Evolutionary conservation across 2,113 vertebrate species (phyloP).

Genomic region (Myrmecobius fasciatus): DNA sequence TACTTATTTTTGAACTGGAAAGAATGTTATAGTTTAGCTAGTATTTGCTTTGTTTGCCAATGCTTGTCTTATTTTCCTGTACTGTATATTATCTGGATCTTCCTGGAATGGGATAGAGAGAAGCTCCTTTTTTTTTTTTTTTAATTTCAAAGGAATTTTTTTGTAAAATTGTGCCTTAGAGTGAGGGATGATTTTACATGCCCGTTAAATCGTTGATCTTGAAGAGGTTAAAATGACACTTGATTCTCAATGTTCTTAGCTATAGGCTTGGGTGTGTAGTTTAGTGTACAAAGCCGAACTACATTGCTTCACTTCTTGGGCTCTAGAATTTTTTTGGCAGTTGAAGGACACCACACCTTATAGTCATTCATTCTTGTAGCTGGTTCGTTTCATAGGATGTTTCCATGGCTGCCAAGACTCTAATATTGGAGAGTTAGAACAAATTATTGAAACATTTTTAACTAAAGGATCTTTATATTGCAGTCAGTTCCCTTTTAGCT

Average conservation of each 20-base stretch:
- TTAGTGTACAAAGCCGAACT: constrained; percentile 63
- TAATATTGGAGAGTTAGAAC: not conserved
- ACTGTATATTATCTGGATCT: not conserved
- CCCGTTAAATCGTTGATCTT: not conserved
- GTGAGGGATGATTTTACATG: not conserved
- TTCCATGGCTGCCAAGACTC: constrained; percentile 74
- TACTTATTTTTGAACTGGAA: not conserved
- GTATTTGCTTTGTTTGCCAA: not conserved
- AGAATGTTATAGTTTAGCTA: not conserved
- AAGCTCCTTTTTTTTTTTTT: not conserved
- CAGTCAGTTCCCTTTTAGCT: not conserved
- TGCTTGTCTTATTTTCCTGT: not conserved
- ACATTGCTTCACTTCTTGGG: constrained; percentile 71
- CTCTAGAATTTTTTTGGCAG: constrained; percentile 66
- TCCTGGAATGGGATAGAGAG: not conserved
- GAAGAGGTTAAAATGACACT: not conserved
- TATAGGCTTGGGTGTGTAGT: constrained; percentile 45
- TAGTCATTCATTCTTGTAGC: constrained; percentile 64
- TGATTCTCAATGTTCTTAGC: constrained; percentile 50
- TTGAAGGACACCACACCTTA: constrained; percentile 78
- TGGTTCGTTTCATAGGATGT: constrained; percentile 76
- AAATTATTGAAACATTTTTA: not conserved
- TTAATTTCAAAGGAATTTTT: not conserved
- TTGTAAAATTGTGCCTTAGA: not conserved
- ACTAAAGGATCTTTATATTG: not conserved